These are phyloP conservation scores for Carterocephalus palaemon DNA, from an alignment of 2,888 invertebrate genomes.

Conservation along the genomic window DNA sequence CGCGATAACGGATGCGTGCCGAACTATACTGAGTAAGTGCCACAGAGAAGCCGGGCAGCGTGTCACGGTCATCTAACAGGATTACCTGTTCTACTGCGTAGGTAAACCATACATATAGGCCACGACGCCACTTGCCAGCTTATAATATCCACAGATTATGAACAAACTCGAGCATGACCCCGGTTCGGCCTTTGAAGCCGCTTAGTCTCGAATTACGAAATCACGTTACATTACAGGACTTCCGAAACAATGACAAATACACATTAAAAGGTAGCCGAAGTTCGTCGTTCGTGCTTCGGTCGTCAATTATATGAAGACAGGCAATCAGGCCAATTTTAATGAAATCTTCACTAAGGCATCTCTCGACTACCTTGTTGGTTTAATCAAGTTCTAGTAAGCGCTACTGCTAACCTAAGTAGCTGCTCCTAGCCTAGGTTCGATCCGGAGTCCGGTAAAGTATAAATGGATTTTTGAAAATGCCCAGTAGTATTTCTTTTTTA, in stretches of 20 bases:
- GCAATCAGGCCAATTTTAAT: no score
- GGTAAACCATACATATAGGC: conserved; percentile 59
- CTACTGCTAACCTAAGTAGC: no score
- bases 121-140: conserved; percentile 49
- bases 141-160: conserved; percentile 52
- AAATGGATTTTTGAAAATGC: no score
- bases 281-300: no score
- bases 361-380: no score
- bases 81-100: conserved; percentile 76
- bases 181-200: conserved; percentile 37
- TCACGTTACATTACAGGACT: conserved; percentile 30
- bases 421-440: no score
- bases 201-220: conserved; percentile 31
- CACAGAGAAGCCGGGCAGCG: conserved; percentile 71
- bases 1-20: conserved; percentile 54
- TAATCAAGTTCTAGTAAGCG: no score
- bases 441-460: no score
- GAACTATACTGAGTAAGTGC: conserved; percentile 51
- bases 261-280: no score
- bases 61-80: conserved; percentile 79
- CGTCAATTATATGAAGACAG: no score
- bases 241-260: conserved; percentile 28
- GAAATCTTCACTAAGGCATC: no score
- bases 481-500: no score
- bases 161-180: conserved; percentile 41